Base-by-base conservation (phyloP, 2,888 invertebrate species). In the Ariolimax columbianus region DNA sequence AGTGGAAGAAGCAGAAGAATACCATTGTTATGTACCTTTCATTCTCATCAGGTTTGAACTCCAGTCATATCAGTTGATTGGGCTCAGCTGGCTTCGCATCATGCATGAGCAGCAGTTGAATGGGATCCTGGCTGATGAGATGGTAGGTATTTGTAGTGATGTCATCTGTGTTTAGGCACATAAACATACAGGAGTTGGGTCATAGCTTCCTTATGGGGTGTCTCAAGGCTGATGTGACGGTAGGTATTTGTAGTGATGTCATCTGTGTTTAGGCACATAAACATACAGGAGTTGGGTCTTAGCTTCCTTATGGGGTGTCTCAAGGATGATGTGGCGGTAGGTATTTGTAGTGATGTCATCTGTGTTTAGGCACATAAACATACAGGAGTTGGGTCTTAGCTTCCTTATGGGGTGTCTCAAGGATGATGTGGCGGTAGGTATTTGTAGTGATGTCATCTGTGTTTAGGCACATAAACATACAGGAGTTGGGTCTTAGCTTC, bases 161-260 rank as follows among this genome's bases (percentile, higher is more conserved):
- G 23, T 3, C 55, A 23, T 3, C 55, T 55, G n/a, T n/a, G n/a
- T n/a, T n/a, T n/a, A n/a, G n/a, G n/a, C n/a, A n/a, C n/a, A n/a
- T n/a, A n/a, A n/a, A n/a, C n/a, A n/a, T n/a, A n/a, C n/a, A n/a
- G n/a, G n/a, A n/a, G n/a, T n/a, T n/a, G n/a, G n/a, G n/a, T n/a
- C n/a, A n/a, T n/a, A n/a, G n/a, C n/a, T n/a, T n/a, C n/a, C n/a
- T n/a, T n/a, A n/a, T n/a, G n/a, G n/a, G n/a, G n/a, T n/a, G n/a
- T n/a, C n/a, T n/a, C n/a, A n/a, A n/a, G 88, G 99, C 98, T 0
- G 99, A 99, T 94, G 99, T 99, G 95, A 99, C 99, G 99, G 95
- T 94, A 70, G 40, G 87, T 75, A n/a, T 75, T 14, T 51, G n/a
- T 47, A 30, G 3, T 70, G 36, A 38, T 19, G 23, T 3, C 55